Percentiles rank a stretch among this genome's conserved stretches.
Evolutionary conservation across 2,888 invertebrate genomes (phyloP).

Genomic region (Abrostola triplasia): DNA sequence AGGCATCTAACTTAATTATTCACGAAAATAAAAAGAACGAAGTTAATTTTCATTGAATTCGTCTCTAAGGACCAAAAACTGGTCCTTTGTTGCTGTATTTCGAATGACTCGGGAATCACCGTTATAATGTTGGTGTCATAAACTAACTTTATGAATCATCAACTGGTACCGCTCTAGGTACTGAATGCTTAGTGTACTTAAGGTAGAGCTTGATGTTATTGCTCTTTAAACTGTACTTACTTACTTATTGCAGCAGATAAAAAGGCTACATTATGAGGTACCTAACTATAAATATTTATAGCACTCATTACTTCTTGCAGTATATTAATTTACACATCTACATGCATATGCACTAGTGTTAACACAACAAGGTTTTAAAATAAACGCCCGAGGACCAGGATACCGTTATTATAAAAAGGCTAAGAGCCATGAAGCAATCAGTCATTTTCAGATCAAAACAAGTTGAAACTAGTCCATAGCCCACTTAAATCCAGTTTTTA

Average conservation of each 20-base stretch:
- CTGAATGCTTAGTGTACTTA: no score
- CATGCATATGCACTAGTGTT: neutral
- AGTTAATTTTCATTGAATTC: neutral
- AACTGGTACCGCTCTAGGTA: no score
- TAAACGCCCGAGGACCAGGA: conserved; percentile 11
- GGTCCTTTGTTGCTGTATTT: conserved; percentile 1
- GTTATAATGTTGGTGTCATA: no score
- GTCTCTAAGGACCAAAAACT: neutral
- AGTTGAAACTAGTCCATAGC: conserved; percentile 27
- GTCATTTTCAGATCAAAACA: conserved; percentile 31
- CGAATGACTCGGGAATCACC: no score
- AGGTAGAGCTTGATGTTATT: no score
- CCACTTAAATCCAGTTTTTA: conserved; percentile 37
- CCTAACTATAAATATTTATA: no score
- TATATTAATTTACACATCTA: no score
- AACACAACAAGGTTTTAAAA: conserved; percentile 12
- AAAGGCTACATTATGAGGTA: no score
- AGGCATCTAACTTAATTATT: conserved; percentile 13
- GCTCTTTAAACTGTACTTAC: no score
- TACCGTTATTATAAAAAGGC: conserved; percentile 26
- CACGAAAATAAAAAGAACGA: conserved; percentile 2
- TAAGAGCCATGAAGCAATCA: conserved; percentile 11
- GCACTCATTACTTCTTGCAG: no score
- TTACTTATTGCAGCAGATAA: no score
- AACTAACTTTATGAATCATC: no score